Base-by-base conservation (phyloP, 23 tunicate species). In the Diplosoma virens region DNA sequence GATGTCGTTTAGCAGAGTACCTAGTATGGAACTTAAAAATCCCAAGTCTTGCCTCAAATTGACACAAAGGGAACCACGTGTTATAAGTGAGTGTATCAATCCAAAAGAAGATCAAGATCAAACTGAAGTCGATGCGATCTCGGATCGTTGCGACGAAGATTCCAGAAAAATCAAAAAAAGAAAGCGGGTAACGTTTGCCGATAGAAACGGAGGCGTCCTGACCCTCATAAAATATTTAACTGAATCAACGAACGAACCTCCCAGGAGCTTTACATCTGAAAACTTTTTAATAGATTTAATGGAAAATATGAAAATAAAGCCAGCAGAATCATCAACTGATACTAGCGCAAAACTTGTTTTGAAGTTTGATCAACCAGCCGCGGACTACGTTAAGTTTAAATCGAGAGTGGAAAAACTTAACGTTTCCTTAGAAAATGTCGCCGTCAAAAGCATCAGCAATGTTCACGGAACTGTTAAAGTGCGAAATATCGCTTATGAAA, bases 141-240 rank as follows among this genome's bases (percentile, higher is more conserved):
- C n/a, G n/a, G n/a, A n/a, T n/a, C n/a, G n/a, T n/a, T n/a, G n/a
- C n/a, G 16, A 14, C 52, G 52, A 46, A 46, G 16, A 16, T 46
- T 16, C 16, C 52, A 14, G 16, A 46, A 16, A n/a, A 14, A 20
- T n/a, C 17, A 77, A 52, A 47, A 81, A 87, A 48, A 77, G 65
- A 18, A 82, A 70, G 37, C 52, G 75, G 3, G 98, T 93, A 25
- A 93, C 98, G 18, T 93, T 93, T 81, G 98, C 98, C 0, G 98
- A 93, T 63, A 45, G 76, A 17, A 78, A 81, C n/a, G 98, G 98
- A 7, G 47, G 67, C 3, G 63, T 82, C 30, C 59, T 93, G 25
- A 82, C 88, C 23, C 64, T 64, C 33, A 65, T 82, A 31, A 89
- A 89, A 37, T 89, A 82, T 82, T 75, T 89, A 72, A 79, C 75